phyloP scores from a whole-genome alignment of 2,113 vertebrate species.

The Rhegmatorhina hoffmannsi region DNA sequence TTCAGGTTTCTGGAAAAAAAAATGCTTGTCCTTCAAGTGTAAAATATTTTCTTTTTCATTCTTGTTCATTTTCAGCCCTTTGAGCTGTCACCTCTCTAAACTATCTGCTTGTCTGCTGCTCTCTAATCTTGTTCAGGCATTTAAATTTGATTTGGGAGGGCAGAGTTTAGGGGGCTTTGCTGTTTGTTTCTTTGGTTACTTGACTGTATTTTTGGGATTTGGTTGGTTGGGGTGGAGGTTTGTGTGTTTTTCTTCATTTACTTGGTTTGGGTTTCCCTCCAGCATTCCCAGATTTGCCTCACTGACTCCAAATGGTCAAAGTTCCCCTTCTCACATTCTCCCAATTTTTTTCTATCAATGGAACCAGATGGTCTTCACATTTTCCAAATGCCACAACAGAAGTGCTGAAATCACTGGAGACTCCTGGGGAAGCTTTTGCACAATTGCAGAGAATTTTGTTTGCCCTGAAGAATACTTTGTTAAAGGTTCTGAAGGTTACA shows the following conservation, averaged over 20 bases:
- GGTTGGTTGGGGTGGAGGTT: fast-evolving
- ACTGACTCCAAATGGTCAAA: background rate
- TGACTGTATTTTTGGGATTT: no score
- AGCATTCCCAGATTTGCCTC: background rate
- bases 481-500: background rate
- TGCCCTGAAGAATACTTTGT: background rate
- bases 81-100: background rate
- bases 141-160: background rate
- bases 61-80: background rate
- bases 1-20: background rate
- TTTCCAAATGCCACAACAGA: background rate
- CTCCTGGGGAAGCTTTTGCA: background rate
- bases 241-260: background rate
- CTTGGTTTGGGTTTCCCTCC: background rate
- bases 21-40: background rate
- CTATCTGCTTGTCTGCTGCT: background rate
- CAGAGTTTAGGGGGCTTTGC: fast-evolving
- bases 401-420: background rate
- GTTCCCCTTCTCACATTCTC: background rate
- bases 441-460: background rate
- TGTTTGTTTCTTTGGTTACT: background rate
- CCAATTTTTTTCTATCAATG: background rate
- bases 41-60: background rate
- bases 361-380: background rate
- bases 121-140: background rate